These are phyloP conservation scores for Mobula birostris DNA, from an alignment of 2,113 vertebrate species.

Conservation along the genomic window DNA sequence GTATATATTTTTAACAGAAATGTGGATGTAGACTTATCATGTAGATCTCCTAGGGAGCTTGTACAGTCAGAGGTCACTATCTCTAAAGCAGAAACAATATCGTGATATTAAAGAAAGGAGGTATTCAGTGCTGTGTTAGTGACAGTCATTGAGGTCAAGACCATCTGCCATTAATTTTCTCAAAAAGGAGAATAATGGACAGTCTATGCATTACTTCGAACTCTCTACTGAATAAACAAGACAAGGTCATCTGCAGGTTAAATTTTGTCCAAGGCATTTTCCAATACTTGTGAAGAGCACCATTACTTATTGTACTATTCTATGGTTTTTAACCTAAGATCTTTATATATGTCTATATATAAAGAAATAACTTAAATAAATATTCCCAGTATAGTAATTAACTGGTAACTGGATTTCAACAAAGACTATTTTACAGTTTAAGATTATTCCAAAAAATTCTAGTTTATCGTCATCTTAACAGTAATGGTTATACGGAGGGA, in stretches of 20 bases:
- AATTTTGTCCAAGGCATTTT: conserved; percentile 43
- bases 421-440: not conserved
- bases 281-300: conserved; percentile 27
- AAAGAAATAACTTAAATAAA: conserved; percentile 19
- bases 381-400: not conserved
- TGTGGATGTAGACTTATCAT: conserved; percentile 72
- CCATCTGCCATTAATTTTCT: conserved; percentile 66
- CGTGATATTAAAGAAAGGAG: conserved; percentile 77
- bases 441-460: not conserved
- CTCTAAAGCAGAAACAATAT: conserved; percentile 73
- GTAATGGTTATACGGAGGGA: not conserved
- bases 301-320: conserved; percentile 7
- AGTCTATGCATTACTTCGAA: conserved; percentile 66
- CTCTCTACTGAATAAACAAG: conserved; percentile 72
- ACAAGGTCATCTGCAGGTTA: conserved; percentile 68
- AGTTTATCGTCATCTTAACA: not conserved
- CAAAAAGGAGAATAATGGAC: conserved; percentile 56
- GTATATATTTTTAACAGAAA: not conserved
- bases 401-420: not conserved
- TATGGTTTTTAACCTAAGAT: not conserved
- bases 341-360: not conserved
- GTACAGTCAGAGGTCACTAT: conserved; percentile 73
- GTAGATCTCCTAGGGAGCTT: conserved; percentile 75
- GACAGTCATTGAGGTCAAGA: conserved; percentile 68
- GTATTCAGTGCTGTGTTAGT: conserved; percentile 68